Conservation (phyloP, 2,113 vertebrate genomes). For the Pelecanus crispus region DNA sequence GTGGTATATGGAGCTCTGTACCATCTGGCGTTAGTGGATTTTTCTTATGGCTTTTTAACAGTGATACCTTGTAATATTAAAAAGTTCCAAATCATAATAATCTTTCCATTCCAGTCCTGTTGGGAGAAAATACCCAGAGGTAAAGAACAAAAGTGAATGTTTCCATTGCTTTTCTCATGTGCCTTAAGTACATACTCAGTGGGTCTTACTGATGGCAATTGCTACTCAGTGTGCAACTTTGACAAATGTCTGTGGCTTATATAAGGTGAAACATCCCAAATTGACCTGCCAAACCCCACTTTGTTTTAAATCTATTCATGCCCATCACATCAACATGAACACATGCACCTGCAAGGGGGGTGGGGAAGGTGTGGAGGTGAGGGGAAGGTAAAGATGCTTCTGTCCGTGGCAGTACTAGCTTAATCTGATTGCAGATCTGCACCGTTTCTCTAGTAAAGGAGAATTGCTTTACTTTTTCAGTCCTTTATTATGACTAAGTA, state of each 20-base stretch:
- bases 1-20: fast-evolving
- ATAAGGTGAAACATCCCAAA: neutral
- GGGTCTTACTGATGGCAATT: neutral
- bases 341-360: neutral
- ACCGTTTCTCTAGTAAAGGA: neutral
- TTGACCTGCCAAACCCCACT: neutral
- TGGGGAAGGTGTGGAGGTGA: neutral
- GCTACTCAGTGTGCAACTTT: neutral
- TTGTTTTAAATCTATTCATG: neutral
- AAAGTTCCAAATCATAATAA: neutral
- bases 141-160: neutral
- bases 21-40: neutral
- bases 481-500: neutral
- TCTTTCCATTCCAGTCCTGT: neutral
- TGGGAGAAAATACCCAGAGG: neutral
- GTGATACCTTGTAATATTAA: neutral
- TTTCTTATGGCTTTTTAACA: neutral
- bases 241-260: neutral
- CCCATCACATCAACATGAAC: neutral
- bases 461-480: neutral
- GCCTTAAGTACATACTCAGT: neutral
- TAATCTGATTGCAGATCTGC: neutral
- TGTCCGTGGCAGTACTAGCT: neutral
- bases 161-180: neutral
- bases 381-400: neutral